These are phyloP conservation scores for Sminthurinus aureus DNA, from an alignment of 2,888 invertebrate genomes.

Conservation along the genomic window DNA sequence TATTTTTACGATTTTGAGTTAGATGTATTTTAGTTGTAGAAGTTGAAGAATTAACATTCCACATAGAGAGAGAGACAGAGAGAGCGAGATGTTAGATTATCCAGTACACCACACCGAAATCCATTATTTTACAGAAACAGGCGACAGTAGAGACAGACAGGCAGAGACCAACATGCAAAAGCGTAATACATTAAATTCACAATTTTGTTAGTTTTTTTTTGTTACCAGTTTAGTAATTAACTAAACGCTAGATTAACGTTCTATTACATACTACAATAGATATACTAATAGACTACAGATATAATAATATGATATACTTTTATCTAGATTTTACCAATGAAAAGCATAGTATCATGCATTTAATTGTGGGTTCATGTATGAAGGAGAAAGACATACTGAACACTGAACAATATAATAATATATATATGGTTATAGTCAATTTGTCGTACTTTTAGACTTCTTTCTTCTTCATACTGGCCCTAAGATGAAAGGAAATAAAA, in stretches of 20 bases:
- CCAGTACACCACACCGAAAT: neutral
- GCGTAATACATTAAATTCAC: neutral
- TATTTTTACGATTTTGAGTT: neutral
- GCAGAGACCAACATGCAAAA: constrained; percentile 6
- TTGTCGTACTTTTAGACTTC: too few species aligned
- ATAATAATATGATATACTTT: neutral
- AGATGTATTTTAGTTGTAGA: neutral
- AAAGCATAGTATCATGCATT: neutral
- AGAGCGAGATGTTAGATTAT: neutral
- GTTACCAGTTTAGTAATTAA: neutral
- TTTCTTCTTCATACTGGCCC: too few species aligned
- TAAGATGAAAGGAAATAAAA: too few species aligned
- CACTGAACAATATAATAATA: too few species aligned
- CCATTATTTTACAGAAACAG: neutral
- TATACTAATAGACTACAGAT: neutral
- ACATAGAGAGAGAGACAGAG: neutral
- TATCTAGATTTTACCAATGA: neutral
- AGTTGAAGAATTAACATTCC: neutral
- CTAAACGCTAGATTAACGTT: neutral
- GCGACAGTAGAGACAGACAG: constrained; percentile 1
- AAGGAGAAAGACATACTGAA: too few species aligned
- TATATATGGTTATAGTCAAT: too few species aligned
- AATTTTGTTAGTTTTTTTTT: neutral
- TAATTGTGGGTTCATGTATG: too few species aligned
- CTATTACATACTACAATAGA: neutral